Base-by-base conservation (phyloP, 2,113 vertebrate species). In the Platysteira castanea region DNA sequence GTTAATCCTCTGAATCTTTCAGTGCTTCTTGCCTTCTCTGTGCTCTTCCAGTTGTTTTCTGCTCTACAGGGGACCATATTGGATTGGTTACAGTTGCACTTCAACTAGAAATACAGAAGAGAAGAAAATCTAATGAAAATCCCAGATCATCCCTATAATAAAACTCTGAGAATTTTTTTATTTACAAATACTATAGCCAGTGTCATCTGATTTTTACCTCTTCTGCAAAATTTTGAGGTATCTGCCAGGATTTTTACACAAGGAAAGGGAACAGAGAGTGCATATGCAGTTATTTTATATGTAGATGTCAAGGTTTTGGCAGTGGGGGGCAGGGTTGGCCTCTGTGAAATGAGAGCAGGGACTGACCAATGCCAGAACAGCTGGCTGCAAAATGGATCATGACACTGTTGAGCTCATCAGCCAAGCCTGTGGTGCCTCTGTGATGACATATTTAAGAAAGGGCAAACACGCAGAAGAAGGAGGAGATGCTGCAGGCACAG, bases 291-390 rank as follows among this genome's bases (percentile, higher is more conserved):
- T 64, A 26, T 31, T 85, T 49, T 50, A 30, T 7, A 6, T 16
- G 22, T 39, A 74, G 31, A 11, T 69, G 5, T 26, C 26, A 35
- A 60, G 9, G 20, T 41, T 91, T 74, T 64, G 19, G 22, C 26
- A 13, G 17, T 4, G 1, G 18, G 8, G 3, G 5, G 4, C 49
- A 54, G n/a, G 12, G 2, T 3, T 54, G 24, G 24, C 23, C 12
- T 49, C 21, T 63, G 24, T 44, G 31, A 82, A 53, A 81, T 67
- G 13, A 47, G 8, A 37, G 13, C 18, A 64, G 12, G 35, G 24
- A 30, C 16, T 30, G 47, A 31, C 28, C 20, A 23, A 22, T 9
- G 13, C 13, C 6, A 8, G 42, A 68, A 13, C 6, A 39, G 8
- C 15, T 68, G 64, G 30, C 19, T 54, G 15, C 21, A 35, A 57